Base-by-base conservation (phyloP, 2,113 vertebrate species). In the Paedocypris sp. region DNA sequence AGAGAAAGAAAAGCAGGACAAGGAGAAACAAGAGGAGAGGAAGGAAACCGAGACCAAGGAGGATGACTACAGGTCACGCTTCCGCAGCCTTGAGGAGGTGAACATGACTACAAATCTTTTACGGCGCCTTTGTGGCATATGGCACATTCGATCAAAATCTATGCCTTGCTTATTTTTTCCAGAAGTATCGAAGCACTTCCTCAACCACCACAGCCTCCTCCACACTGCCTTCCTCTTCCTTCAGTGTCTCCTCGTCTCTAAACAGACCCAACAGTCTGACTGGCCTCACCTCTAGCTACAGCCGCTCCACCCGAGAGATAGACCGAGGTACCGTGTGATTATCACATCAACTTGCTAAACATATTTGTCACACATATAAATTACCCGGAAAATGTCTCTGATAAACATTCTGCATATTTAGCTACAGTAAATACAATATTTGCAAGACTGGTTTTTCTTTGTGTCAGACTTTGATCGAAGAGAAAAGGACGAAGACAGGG, bases 11-110 rank as follows among this genome's bases (percentile, higher is more conserved):
- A 91, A 93, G 80, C 90, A 97, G 78, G 90, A 94, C 68, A 90
- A 97, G 71, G 91, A 97, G 72, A 91, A 92, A 75, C 94, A 94
- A 71, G 90, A 96, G 71, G 94, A 98, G 71, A 96, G 91, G 75
- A 95, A 93, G 73, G 91, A 96, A 73, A 81, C 79, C 1, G 93
- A 97, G 85, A 80, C 82, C 4, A 92, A 87, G 83, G 94, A 97
- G 59, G 94, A 98, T 43, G 95, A 98, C 67, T 94, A 92, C 75
- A 87, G 91, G 54, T 91, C 89, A 13, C 92, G 89, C 77, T 95
- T 93, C 60, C 87, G 91, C 71, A 88, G 86, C 65, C 85, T 80
- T 23, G 94, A 97, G 72, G 95, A 98, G 87, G 93, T 97, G 75
- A 33, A 58, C 42, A 41, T 67, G 38, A 29, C 13, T 6, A 11